These are phyloP conservation scores for Pristis pectinata DNA, from an alignment of 2,797 vertebrate genomes.

Conservation along the genomic window DNA sequence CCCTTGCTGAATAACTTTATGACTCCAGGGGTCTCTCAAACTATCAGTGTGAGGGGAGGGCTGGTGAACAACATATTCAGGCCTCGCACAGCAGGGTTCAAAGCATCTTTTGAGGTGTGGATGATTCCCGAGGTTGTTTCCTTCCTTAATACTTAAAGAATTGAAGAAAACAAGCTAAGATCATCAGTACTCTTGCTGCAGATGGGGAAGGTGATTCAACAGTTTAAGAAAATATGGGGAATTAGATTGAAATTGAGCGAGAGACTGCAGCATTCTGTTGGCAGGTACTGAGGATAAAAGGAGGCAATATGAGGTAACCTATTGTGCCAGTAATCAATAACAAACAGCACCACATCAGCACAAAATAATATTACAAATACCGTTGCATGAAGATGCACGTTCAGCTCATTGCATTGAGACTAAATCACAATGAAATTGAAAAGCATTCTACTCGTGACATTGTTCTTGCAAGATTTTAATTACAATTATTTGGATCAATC, in stretches of 20 bases:
- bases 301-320: neutral
- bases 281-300: neutral
- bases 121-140: too few relatives aligned
- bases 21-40: too few relatives aligned
- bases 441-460: neutral
- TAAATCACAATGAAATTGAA: neutral
- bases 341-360: neutral
- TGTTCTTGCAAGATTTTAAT: neutral
- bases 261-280: neutral
- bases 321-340: slow-evolving; percentile 22
- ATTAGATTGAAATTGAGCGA: neutral
- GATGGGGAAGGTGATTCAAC: neutral
- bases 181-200: neutral
- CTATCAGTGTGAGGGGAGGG: too few relatives aligned
- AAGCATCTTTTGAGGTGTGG: neutral
- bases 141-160: neutral
- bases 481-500: neutral
- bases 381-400: neutral
- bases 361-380: neutral
- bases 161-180: neutral
- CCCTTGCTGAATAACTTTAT: too few relatives aligned
- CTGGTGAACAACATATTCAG: too few relatives aligned
- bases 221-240: neutral
- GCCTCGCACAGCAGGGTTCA: too few relatives aligned
- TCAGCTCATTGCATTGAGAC: neutral